phyloP scores from a whole-genome alignment of 2,888 invertebrate genomes.

The Acrocyrtus sp. region DNA sequence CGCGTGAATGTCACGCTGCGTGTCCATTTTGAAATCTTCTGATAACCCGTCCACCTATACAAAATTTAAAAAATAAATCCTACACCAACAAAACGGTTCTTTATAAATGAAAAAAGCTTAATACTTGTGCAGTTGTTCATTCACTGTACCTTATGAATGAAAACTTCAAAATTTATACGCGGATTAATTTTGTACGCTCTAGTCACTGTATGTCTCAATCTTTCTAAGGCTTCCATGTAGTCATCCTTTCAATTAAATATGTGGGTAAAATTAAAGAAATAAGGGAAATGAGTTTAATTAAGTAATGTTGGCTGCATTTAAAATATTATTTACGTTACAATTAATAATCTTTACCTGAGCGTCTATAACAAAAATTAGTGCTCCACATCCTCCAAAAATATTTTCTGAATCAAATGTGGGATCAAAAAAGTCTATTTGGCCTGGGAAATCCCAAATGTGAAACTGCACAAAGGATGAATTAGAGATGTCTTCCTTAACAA shows the following conservation, averaged over 20 bases:
- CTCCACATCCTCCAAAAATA: constrained; percentile 97
- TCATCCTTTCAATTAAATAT: constrained; percentile 78
- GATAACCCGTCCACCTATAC: constrained; percentile 95
- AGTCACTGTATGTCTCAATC: constrained; percentile 91
- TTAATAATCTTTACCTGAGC: constrained; percentile 75
- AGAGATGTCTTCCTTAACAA: constrained; percentile 97
- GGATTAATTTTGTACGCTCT: constrained; percentile 96
- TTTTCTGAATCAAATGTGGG: constrained; percentile 94
- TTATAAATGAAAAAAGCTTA: no score
- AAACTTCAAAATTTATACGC: constrained; percentile 93
- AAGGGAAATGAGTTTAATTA: not conserved
- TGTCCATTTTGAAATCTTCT: constrained; percentile 99
- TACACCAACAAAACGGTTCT: no score
- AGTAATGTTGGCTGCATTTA: not conserved
- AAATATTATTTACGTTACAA: not conserved
- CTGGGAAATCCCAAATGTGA: constrained; percentile 99
- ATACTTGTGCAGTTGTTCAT: no score
- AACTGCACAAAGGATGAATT: constrained; percentile 98
- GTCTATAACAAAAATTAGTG: constrained; percentile 98
- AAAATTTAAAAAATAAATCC: no score
- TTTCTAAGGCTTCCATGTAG: constrained; percentile 93
- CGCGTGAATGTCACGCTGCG: constrained; percentile 97
- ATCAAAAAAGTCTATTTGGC: constrained; percentile 98
- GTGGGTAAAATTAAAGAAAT: not conserved
- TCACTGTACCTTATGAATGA: constrained; percentile 64